A percentile compares a stretch with the other conserved stretches of the same genome.
Evolutionary conservation across 2,113 vertebrate genomes (phyloP).

Genomic region (Bagarius yarrelli): DNA sequence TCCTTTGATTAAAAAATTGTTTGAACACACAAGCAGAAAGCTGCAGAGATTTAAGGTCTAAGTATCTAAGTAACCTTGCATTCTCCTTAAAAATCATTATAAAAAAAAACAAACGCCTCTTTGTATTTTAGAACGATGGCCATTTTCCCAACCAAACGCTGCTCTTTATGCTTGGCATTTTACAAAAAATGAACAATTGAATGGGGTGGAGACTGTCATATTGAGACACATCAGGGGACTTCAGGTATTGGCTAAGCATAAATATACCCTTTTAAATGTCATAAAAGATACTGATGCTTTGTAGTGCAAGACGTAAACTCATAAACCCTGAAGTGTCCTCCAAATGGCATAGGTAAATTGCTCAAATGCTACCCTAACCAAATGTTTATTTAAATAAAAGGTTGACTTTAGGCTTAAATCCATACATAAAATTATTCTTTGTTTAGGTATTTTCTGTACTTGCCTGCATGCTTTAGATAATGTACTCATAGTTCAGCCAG

Average conservation of each 20-base stretch:
- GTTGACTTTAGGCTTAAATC: neutral
- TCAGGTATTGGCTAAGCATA: slow-evolving; percentile 21
- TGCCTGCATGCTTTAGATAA: neutral
- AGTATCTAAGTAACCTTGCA: neutral
- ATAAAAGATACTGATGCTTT: slow-evolving; percentile 18
- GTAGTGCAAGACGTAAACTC: neutral
- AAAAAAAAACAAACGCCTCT: neutral
- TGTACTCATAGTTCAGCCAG: neutral
- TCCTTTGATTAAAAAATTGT: slow-evolving; percentile 15
- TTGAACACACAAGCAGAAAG: neutral
- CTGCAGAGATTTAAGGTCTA: slow-evolving; percentile 7
- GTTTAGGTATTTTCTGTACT: neutral
- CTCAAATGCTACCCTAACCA: neutral
- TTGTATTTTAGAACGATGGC: slow-evolving; percentile 36
- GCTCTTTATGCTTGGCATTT: slow-evolving; percentile 49
- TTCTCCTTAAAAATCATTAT: neutral
- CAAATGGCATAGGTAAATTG: neutral
- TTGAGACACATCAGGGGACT: slow-evolving; percentile 25
- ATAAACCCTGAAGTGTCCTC: slow-evolving; percentile 10
- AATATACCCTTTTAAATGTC: slow-evolving; percentile 38
- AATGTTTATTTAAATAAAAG: neutral
- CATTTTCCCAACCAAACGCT: slow-evolving; percentile 38
- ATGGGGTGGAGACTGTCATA: slow-evolving; percentile 36
- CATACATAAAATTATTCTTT: neutral
- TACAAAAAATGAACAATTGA: slow-evolving; percentile 36